A percentile compares a stretch with the other conserved stretches of the same genome.
These are phyloP conservation scores for Castor canadensis DNA, from an alignment of 2,113 vertebrate species.

Conservation along the genomic window DNA sequence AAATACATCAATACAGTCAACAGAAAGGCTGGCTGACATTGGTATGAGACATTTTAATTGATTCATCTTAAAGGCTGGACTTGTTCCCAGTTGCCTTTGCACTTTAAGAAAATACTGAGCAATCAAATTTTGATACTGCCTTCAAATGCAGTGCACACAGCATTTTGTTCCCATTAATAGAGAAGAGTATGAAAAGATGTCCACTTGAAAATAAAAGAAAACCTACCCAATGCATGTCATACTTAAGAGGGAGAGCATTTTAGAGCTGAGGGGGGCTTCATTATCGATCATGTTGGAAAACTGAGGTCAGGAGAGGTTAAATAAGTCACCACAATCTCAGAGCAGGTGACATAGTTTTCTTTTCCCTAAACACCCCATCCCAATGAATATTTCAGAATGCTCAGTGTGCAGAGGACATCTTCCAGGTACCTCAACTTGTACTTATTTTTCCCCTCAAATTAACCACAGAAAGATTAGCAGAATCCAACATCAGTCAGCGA, in stretches of 20 bases:
- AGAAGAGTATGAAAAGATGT: not conserved
- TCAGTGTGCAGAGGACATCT: not conserved
- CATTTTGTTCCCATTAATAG: not conserved
- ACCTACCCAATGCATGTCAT: not conserved
- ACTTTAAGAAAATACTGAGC: conserved; percentile 65
- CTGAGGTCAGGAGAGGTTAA: not conserved
- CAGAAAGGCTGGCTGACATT: not conserved
- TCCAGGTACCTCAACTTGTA: not conserved
- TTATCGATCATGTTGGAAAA: not conserved
- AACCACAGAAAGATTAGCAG: not conserved
- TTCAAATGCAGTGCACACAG: conserved; percentile 1
- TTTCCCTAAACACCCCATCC: not conserved
- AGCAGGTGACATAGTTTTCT: not conserved
- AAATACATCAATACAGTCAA: conserved; percentile 53
- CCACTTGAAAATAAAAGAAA: not conserved
- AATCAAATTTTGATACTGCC: conserved; percentile 62
- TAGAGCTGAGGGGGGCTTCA: not conserved
- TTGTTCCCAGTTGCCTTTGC: conserved; percentile 63
- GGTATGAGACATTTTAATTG: conserved; percentile 58
- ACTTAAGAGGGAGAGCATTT: no score
- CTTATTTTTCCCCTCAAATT: not conserved
- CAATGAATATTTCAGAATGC: not conserved
- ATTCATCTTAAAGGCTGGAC: conserved; percentile 28
- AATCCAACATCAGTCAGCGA: no score
- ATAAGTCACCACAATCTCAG: not conserved